These are phyloP conservation scores for Centroberyx gerrardi DNA, from an alignment of 2,797 vertebrate genomes.

Conservation along the genomic window DNA sequence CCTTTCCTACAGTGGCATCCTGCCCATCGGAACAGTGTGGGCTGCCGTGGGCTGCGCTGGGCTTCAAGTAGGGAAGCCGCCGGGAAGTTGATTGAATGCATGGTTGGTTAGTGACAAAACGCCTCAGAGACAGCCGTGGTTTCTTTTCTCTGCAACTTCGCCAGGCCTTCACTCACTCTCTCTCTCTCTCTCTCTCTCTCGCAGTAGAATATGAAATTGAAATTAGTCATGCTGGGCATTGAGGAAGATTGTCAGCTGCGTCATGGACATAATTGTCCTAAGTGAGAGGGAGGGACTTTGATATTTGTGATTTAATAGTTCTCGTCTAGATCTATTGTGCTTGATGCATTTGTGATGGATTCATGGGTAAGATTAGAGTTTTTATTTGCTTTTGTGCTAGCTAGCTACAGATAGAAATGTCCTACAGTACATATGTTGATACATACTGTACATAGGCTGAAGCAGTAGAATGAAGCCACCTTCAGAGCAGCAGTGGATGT, in stretches of 20 bases:
- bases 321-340: slow-evolving; percentile 6
- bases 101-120: slow-evolving; percentile 25
- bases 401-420: too few relatives aligned
- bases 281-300: slow-evolving; percentile 36
- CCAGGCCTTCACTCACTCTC: slow-evolving; percentile 11
- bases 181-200: slow-evolving; percentile 13
- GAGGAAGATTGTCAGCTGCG: slow-evolving; percentile 59
- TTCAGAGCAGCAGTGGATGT: neutral
- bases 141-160: slow-evolving; percentile 42
- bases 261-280: slow-evolving; percentile 19
- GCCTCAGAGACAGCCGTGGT: neutral
- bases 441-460: neutral
- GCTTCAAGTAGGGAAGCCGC: slow-evolving; percentile 28
- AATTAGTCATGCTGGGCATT: slow-evolving; percentile 62
- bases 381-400: neutral
- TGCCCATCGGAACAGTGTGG: slow-evolving; percentile 66
- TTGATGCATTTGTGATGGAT: neutral
- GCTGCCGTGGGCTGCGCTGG: slow-evolving; percentile 43
- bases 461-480: neutral
- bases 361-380: neutral
- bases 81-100: slow-evolving; percentile 43
- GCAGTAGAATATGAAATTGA: slow-evolving; percentile 61
- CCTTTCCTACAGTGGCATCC: slow-evolving; percentile 71
- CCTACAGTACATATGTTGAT: too few relatives aligned
- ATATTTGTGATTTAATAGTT: slow-evolving; percentile 28